Base-by-base conservation (phyloP, 2,888 invertebrate genomes). In the Epinotia nisella region DNA sequence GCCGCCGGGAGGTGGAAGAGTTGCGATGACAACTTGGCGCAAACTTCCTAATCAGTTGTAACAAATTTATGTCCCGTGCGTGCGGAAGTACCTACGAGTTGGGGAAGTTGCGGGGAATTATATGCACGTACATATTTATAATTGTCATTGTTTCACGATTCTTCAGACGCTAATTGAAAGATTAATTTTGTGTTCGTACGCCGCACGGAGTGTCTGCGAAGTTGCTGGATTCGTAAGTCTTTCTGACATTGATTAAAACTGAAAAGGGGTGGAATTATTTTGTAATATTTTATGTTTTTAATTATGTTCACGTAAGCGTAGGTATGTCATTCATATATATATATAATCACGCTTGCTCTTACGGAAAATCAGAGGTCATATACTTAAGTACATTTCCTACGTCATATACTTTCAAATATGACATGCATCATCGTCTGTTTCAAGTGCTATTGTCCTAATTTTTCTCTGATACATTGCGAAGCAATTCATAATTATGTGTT, bases 1-100 rank as follows among this genome's bases (percentile, higher is more conserved):
- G 83, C 82, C 85, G 81, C 78, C 83, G 79, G 76, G 78, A 89
- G 90, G 89, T 90, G 80, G 90, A 92, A 91, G 91, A 91, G 92
- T 92, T 91, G 91, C 78, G 91, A 90, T 90, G 92, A 93, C 91
- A 92, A 90, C 86, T 88, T 84, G 83, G 82, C 85, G 81, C 84
- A 84, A 91, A 93, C 85, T 93, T 92, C 83, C 87, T 92, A 92
- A 93, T 92, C 92, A 92, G 91, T 90, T 91, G 88, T 90, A 90
- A 91, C 89, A 85, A 91, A 93, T 92, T 92, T 92, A 92, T 90
- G 89, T 87, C 81, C 80, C 78, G 89, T 85, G 91, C 92, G 93
- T 91, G 91, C 83, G 81, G 75, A 76, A 76, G 72, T 74, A 55
- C 24, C 53, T 35, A 41, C 60, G 60, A 59, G 58, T 75, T 75